Evolutionary conservation across 2,113 vertebrate genomes (phyloP), one percentile per base, ranked within the genome.

Genomic region (Hucho hucho): DNA sequence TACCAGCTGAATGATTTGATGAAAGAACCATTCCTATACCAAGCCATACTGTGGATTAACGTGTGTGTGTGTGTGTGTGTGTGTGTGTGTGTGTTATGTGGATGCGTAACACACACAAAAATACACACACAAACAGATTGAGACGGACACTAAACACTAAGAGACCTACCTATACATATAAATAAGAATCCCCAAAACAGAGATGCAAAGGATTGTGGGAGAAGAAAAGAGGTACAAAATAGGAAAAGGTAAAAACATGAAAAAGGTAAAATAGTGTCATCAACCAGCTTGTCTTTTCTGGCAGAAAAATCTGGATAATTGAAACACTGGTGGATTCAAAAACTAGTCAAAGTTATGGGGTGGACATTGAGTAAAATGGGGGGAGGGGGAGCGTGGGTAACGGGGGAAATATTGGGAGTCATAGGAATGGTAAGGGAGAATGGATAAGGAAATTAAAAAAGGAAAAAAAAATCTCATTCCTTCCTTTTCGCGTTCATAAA

Each of bases 151-250:
- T 86, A 81, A 70, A 91, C 86, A 90, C 75, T 32, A 32, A 78
- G 75, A 80, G 84, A 92, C 92, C 91, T 93, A 93, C 92, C 93
- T 94, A 92, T 86, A 82, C 75, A 86, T 79, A 91, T 87, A 89
- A 84, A 88, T 88, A 90, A 89, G 88, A 87, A 82, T 83, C 86
- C 81, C 92, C 79, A 85, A 91, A 77, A 89, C 66, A 70, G 86
- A 81, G 92, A 89, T 83, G 86, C 87, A 91, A 82, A 84, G 85
- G 86, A 84, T 85, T 85, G 79, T 37, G 63, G 86, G 86, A 87
- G 86, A 82, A 84, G 83, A 88, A 88, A 89, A 89, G 71, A 77
- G 77, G 71, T 46, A 53, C 69, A 73, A 70, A 64, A 49, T 29
- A 64, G 75, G 70, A 81, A 84, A 85, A 86, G 84, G 80, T 84